Evolutionary conservation across 2,113 vertebrate genomes (phyloP).

Genomic region (Propithecus coquereli): DNA sequence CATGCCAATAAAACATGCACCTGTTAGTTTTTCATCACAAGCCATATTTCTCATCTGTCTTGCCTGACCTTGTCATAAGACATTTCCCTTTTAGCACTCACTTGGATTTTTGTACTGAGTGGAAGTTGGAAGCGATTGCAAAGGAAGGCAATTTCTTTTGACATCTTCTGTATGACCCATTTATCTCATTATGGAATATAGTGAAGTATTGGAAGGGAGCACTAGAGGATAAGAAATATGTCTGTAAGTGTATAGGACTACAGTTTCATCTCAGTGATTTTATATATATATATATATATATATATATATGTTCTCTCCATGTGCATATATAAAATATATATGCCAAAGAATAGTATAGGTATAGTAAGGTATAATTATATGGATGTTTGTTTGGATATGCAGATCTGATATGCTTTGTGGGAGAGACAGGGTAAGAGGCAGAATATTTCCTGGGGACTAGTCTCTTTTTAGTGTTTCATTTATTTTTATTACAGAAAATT

Average conservation of each 20-base stretch:
- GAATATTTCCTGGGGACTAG: neutral
- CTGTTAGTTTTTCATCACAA: conserved; percentile 78
- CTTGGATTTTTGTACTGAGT: conserved; percentile 75
- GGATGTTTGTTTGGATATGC: neutral
- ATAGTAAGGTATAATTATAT: neutral
- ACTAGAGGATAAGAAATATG: conserved; percentile 24
- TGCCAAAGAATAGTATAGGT: neutral
- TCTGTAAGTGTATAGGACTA: neutral
- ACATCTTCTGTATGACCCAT: conserved; percentile 75
- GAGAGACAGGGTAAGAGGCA: neutral
- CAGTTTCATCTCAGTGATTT: neutral
- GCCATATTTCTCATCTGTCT: conserved; percentile 78
- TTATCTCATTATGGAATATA: conserved; percentile 69
- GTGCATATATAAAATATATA: neutral
- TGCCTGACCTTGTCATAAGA: conserved; percentile 80
- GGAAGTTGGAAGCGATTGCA: conserved; percentile 76
- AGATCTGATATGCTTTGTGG: neutral
- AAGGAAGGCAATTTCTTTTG: conserved; percentile 76
- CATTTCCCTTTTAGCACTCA: conserved; percentile 78
- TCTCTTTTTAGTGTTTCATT: neutral
- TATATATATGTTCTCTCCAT: neutral
- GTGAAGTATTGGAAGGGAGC: neutral
- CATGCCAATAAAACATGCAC: conserved; percentile 72
- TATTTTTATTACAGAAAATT: conserved; percentile 22
- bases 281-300: no score